Evolutionary conservation across 2,113 vertebrate species (phyloP), one percentile per base, ranked within the genome.

Genomic region (Arenaria interpres): DNA sequence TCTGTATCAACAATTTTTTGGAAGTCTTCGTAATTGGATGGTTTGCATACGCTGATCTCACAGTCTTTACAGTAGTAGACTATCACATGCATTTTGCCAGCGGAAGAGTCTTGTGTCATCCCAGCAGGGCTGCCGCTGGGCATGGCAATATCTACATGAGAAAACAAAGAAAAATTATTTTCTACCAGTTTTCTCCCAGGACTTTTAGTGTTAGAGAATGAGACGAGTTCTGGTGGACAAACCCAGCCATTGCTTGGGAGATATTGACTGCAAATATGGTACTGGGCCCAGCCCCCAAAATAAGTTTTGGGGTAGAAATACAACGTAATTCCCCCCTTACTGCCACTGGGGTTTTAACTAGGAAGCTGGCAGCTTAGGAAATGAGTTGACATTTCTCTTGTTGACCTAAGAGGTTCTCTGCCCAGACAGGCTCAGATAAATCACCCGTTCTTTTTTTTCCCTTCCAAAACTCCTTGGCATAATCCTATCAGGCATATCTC

Each of bases 41-140:
- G 0, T 10, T 32, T 0, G 5, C 76, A 72, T 1, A 0, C 0
- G 2, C 32, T 6, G 6, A 3, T 23, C 6, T 28, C 3, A 6
- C 30, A 76, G 17, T 14, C 10, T 17, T 45, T 3, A 6, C 92
- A 97, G 56, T 5, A 4, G 43, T 89, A 96, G 51, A 89, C 11
- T n/a, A 43, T 5, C 73, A 94, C 84, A 0, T 0, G 1, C 39
- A 33, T 66, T 15, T 4, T 21, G 18, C 1, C 7, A 48, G 6
- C n/a, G 11, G 50, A 51, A 69, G 27, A 33, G 28, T 2, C 33
- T 18, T 3, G 21, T 22, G 7, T 19, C 18, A 1, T 4, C 2
- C 37, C 10, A 43, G 46, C 14, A 54, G 1, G 2, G 22, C 2
- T 19, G 25, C 0, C 60, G 18, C 0, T 8, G 39, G 53, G 4